Conservation (phyloP, 2,888 invertebrate genomes). For the Euproctis similis region DNA sequence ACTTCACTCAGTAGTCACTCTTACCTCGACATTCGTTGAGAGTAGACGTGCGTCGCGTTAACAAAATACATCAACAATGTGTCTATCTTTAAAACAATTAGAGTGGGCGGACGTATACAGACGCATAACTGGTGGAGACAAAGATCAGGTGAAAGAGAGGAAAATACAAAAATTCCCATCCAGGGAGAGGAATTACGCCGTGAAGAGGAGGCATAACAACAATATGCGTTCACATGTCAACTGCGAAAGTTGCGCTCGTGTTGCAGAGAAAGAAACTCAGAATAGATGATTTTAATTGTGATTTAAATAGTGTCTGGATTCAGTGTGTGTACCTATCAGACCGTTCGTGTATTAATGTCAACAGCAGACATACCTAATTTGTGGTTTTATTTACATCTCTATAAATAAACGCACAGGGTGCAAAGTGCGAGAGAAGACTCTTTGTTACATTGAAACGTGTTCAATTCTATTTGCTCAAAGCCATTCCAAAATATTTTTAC, state of each 20-base stretch:
- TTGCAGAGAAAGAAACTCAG: slow-evolving; percentile 53
- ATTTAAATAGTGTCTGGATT: slow-evolving; percentile 10
- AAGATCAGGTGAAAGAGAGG: slow-evolving; percentile 31
- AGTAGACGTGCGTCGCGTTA: slow-evolving; percentile 14
- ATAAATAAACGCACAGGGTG: slow-evolving; percentile 12
- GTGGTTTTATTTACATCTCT: slow-evolving; percentile 7
- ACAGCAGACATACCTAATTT: slow-evolving; percentile 1
- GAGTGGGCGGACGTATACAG: slow-evolving; percentile 61
- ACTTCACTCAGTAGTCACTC: slow-evolving; percentile 13
- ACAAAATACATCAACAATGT: slow-evolving; percentile 42
- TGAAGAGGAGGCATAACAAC: slow-evolving; percentile 73
- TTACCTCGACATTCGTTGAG: slow-evolving; percentile 9
- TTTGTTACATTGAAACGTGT: slow-evolving; percentile 9
- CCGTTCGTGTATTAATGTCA: slow-evolving; percentile 4
- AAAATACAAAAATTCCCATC: slow-evolving; percentile 79
- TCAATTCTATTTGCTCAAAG: slow-evolving; percentile 11
- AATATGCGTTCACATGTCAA: slow-evolving; percentile 55
- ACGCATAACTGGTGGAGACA: slow-evolving; percentile 41
- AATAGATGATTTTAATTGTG: slow-evolving; percentile 34
- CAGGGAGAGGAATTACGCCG: slow-evolving; percentile 80
- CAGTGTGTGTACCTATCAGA: slow-evolving; percentile 5
- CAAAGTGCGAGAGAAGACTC: slow-evolving; percentile 11
- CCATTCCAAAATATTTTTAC: slow-evolving; percentile 19
- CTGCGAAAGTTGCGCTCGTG: slow-evolving; percentile 55
- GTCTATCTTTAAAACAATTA: slow-evolving; percentile 58